Evolutionary conservation across 2,797 vertebrate species (phyloP), one percentile per base, ranked within the genome.

Genomic region (Pitangus sulphuratus): DNA sequence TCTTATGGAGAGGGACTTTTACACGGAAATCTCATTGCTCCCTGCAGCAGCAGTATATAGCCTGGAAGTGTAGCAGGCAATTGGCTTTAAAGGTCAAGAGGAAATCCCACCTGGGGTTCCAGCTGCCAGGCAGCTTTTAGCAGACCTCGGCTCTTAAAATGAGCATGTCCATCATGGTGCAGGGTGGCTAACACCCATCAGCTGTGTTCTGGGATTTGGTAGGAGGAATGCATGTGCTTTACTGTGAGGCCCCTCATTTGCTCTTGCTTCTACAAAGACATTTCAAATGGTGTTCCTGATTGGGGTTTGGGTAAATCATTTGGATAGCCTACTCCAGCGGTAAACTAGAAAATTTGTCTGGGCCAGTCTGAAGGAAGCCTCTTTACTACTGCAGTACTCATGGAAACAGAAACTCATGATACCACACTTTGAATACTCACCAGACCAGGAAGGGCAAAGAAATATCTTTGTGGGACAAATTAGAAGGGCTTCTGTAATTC

Each of bases 101-200:
- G 64, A 76, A 82, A 84, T 39, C 53, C 31, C 28, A 37, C 15
- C 5, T 6, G 8, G 35, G 22, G 14, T 72, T 68, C 42, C 50
- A 54, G n/a, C 17, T 61, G 65, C n/a, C 39, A 21, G 54, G 45
- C 19, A 69, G 61, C 22, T 71, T 70, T 40, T 74, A 40, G 56
- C 3, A 66, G 54, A 12, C 8, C 44, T 37, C 35, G 1, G 6
- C 48, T 64, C 30, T 18, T 18, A 9, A 76, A 75, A 71, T 48
- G 53, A 76, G 58, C 16, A 7, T 0, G 8, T 44, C 8, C 33
- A n/a, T 45, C 0, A 1, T 35, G n/a, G 5, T 11, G 21, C 1
- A 1, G 53, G 22, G 24, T 24, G 42, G 51, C 35, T 42, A 72
- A 16, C 18, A 5, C 3, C 45, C 9, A 0, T 12, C 33, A 39